phyloP scores from a whole-genome alignment of 2,113 vertebrate species.

The Morone saxatilis region DNA sequence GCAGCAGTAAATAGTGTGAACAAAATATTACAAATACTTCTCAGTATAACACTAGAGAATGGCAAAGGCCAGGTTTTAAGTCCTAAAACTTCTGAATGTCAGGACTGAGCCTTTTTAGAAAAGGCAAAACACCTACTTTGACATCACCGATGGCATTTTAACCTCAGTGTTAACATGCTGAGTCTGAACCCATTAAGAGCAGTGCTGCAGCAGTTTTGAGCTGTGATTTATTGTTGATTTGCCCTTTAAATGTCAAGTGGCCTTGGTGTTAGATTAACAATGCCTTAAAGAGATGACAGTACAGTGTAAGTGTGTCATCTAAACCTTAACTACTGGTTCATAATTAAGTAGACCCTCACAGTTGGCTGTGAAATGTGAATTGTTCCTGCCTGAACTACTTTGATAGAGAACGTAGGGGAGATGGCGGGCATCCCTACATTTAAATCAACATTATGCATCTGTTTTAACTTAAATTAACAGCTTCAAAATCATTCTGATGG shows the following conservation, averaged over 20 bases:
- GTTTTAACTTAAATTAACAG: too few relatives aligned
- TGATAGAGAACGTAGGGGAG: background rate
- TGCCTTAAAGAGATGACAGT: background rate
- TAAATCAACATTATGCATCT: too few relatives aligned
- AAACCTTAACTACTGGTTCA: background rate
- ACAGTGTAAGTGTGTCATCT: background rate
- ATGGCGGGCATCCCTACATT: background rate
- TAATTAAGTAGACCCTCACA: background rate
- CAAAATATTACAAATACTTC: background rate
- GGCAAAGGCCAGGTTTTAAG: background rate
- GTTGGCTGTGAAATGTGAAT: background rate
- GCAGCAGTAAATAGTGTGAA: background rate
- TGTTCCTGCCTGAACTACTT: background rate
- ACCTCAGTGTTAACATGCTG: background rate
- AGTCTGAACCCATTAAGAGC: background rate
- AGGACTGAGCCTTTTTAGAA: background rate
- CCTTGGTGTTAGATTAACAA: background rate
- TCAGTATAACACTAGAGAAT: background rate
- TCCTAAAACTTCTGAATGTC: background rate
- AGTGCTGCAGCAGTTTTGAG: background rate
- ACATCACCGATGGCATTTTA: background rate
- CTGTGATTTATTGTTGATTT: constrained; percentile 1
- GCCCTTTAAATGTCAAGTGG: background rate
- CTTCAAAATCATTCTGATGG: too few relatives aligned
- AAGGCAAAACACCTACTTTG: background rate